phyloP scores from a whole-genome alignment of 1,140 invertebrate genomes.

The Solenopsis invicta region DNA sequence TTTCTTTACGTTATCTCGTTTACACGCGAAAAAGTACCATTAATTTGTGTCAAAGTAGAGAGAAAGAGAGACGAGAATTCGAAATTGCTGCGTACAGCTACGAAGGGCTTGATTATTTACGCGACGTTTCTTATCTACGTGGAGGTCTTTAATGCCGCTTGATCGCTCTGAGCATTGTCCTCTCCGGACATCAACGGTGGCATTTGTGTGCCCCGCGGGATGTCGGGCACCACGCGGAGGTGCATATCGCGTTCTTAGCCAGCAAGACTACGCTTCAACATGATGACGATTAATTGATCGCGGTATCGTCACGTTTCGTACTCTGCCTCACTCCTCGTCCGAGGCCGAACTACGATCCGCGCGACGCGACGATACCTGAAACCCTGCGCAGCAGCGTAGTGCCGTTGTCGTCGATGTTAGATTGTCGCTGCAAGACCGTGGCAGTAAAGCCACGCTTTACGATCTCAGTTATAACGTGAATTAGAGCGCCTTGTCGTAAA shows the following conservation, averaged over 20 bases:
- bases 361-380: neutral
- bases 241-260: slow-evolving; percentile 5
- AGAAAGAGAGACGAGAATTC: neutral
- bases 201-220: slow-evolving; percentile 41
- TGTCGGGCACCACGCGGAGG: neutral
- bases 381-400: neutral
- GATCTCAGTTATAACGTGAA: slow-evolving; percentile 49
- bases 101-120: slow-evolving; percentile 28
- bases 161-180: slow-evolving; percentile 33
- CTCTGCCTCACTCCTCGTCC: no score
- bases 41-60: neutral
- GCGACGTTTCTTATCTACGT: slow-evolving; percentile 32
- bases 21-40: neutral
- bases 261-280: slow-evolving; percentile 14
- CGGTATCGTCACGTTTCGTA: no score
- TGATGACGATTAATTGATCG: slow-evolving; percentile 61
- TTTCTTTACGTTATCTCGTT: neutral
- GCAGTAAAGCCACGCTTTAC: slow-evolving; percentile 43
- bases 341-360: neutral
- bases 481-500: slow-evolving; percentile 48
- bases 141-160: slow-evolving; percentile 36
- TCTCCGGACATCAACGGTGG: slow-evolving; percentile 20
- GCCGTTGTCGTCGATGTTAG: neutral
- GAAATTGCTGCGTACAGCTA: neutral
- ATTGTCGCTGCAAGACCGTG: neutral